These are phyloP conservation scores for Avahi laniger DNA, from an alignment of 2,797 vertebrate species.

Conservation along the genomic window DNA sequence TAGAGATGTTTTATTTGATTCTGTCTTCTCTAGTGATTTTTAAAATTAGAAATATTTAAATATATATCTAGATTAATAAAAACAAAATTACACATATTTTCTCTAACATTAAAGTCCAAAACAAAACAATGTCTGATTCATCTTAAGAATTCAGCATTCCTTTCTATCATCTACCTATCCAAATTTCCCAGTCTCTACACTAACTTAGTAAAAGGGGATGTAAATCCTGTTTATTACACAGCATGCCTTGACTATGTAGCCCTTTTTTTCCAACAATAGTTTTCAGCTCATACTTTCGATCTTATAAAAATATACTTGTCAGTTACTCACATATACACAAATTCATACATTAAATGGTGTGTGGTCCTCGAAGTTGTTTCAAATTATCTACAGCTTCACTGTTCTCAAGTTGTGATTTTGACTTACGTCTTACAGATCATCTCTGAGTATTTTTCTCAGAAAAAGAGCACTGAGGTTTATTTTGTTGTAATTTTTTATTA, in stretches of 20 bases:
- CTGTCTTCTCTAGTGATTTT: background rate
- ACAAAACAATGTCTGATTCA: background rate
- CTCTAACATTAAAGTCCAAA: constrained; percentile 29
- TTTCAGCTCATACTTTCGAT: background rate
- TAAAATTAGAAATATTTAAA: background rate
- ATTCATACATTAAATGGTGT: background rate
- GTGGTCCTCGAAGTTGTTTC: background rate
- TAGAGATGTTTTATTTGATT: background rate
- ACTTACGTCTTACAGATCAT: background rate
- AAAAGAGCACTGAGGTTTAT: background rate
- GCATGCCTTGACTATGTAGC: background rate
- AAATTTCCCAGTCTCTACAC: background rate
- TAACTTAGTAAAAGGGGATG: background rate
- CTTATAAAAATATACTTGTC: background rate
- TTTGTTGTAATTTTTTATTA: background rate
- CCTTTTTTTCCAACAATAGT: background rate
- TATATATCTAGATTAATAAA: background rate
- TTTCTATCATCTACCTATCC: background rate
- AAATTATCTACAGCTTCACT: background rate
- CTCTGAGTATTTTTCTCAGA: background rate
- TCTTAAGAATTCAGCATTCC: background rate
- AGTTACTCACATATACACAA: background rate
- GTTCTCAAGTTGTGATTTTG: background rate
- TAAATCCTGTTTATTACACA: background rate
- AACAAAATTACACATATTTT: background rate